Evolutionary conservation across 1,140 invertebrate genomes (phyloP), one percentile per base, ranked within the genome.

Genomic region (Aporrectodea caliginosa): DNA sequence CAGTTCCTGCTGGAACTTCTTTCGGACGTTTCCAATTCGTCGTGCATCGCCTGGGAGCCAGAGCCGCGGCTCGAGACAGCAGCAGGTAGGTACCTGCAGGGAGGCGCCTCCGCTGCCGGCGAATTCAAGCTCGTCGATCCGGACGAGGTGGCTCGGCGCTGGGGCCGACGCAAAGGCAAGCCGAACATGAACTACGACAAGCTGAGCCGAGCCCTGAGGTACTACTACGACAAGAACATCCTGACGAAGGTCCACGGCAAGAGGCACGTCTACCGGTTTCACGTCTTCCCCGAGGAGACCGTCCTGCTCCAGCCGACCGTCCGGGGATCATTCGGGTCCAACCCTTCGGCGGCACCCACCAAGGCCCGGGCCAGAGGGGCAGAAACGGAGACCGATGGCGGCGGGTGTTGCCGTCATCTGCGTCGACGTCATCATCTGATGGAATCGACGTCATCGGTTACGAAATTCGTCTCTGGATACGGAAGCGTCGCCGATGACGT

Each of bases 151-250:
- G 97, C 97, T 0, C 91, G 96, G 80, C 91, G 95, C 82, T 99
- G 97, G 98, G 98, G 98, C 73, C 96, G 98, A 89, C 90, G 97
- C 79, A 99, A 99, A 89, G 96, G 94, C 69, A 99, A 99, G 88
- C 97, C 97, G 35, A 99, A 99, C 89, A 99, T 99, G 97, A 99
- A 99, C 90, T 99, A 99, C 89, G 97, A 99, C 89, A 99, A 99
- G 90, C 92, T 99, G 82, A 97, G 95, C 85, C 91, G 97, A 82
- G 97, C 97, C 78, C 91, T 99, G 83, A 94, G 97, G 92, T 97
- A 90, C 91, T 91, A 91, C 83, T 91, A 91, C 85, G 91, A 91
- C 84, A 91, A 91, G 83, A 91, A 91, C 84, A 91, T 91, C 81
- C 91, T 91, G 88, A 90, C 90, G 34, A 91, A 91, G 85, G 89